phyloP scores from a whole-genome alignment of 2,888 invertebrate genomes.

The Chrysolina haemoptera region DNA sequence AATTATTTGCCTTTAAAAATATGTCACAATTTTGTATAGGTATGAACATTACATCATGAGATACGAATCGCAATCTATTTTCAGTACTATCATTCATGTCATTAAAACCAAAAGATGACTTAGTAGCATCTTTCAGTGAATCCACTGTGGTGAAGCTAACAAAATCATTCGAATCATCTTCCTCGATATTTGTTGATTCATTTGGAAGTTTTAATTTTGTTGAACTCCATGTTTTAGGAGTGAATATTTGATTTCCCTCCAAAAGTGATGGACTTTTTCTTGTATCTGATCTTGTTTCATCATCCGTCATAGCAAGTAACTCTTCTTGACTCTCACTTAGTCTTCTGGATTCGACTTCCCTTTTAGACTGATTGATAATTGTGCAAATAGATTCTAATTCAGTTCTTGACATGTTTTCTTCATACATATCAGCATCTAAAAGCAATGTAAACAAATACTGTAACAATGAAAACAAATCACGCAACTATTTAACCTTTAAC shows the following conservation, averaged over 20 bases:
- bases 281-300: background rate
- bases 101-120: conserved; percentile 46
- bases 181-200: background rate
- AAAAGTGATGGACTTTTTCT: background rate
- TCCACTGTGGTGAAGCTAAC: background rate
- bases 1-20: conserved; percentile 41
- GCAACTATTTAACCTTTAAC: conserved; percentile 23
- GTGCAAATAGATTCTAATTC: conserved; percentile 42
- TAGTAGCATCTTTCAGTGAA: conserved; percentile 40
- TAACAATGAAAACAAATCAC: background rate
- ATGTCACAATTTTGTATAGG: conserved; percentile 46
- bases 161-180: conserved; percentile 12
- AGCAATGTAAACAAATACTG: conserved; percentile 20
- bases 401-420: conserved; percentile 46
- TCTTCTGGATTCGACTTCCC: conserved; percentile 42
- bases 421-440: conserved; percentile 51
- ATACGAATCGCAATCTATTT: conserved; percentile 40
- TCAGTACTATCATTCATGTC: conserved; percentile 49
- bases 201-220: background rate
- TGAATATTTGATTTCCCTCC: background rate
- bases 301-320: background rate
- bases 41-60: conserved; percentile 41
- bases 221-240: background rate
- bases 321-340: conserved; percentile 42
- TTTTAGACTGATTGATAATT: conserved; percentile 48